Conservation (phyloP, 2,113 vertebrate species). For the Sinocyclocheilus maitianheensis region DNA sequence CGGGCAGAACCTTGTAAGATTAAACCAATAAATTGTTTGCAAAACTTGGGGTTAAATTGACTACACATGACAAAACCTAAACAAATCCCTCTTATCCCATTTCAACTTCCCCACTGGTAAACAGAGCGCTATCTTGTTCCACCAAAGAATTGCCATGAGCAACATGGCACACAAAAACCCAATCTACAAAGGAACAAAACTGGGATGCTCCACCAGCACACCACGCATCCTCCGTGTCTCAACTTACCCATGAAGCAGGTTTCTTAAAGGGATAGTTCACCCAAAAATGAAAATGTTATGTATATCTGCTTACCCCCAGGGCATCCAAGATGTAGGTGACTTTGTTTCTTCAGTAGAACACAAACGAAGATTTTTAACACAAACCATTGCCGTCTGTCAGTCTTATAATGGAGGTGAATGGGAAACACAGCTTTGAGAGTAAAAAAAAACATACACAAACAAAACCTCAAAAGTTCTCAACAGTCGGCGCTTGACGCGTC, state of each 20-base stretch:
- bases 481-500: too few relatives aligned
- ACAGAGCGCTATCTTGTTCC: conserved; percentile 52
- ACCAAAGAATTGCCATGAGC: conserved; percentile 52
- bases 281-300: too few relatives aligned
- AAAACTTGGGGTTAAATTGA: conserved; percentile 33
- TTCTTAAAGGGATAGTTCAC: neutral
- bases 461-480: too few relatives aligned
- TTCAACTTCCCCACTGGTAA: conserved; percentile 29
- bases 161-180: conserved; percentile 34
- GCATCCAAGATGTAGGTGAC: too few relatives aligned
- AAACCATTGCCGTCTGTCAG: too few relatives aligned
- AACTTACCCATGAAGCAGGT: conserved; percentile 41
- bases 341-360: too few relatives aligned
- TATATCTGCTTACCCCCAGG: too few relatives aligned
- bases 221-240: conserved; percentile 17
- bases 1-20: conserved; percentile 28
- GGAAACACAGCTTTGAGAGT: too few relatives aligned
- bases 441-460: too few relatives aligned
- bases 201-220: conserved; percentile 39
- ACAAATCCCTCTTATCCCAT: conserved; percentile 46
- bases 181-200: conserved; percentile 53
- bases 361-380: too few relatives aligned
- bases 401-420: too few relatives aligned
- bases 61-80: conserved; percentile 46
- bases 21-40: conserved; percentile 38